Base-by-base conservation (phyloP, 2,113 vertebrate genomes). In the Rallus limicola region DNA sequence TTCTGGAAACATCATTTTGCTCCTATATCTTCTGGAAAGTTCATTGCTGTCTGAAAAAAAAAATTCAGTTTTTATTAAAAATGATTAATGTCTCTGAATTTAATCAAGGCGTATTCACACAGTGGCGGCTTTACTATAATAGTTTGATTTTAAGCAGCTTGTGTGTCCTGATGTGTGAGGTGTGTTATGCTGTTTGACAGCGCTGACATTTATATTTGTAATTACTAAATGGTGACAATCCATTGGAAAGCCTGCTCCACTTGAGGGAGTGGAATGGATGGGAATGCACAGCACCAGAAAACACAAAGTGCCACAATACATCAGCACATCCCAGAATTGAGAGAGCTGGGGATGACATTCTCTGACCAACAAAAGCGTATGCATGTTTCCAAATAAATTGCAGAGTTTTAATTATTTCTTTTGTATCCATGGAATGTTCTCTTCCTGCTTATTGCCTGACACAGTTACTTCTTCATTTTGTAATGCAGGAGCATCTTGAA, bases 191-290 rank as follows among this genome's bases (percentile, higher is more conserved):
- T 93, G 79, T 91, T 95, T 96, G 96, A 95, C 96, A 95, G 96
- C 50, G 1, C 65, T 97, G 97, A 97, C 96, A 97, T 97, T 97
- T 97, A 83, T 97, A 91, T 97, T 93, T 97, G 96, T 96, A 97
- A 97, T 97, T 97, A 95, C 95, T 95, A 95, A 95, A 93, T 46
- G 70, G 92, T 95, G 80, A 82, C 95, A 92, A 93, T 68, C 93
- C 88, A 38, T 13, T 91, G 92, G 91, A 91, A 95, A 94, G 62
- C 75, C 76, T 63, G 65, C 72, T 88, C 92, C 87, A 88, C 84
- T 84, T 36, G 31, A 85, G 79, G 44, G 92, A 90, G 52, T 1
- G 21, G 48, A 92, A 75, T 56, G 74, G 90, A 84, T 96, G 81
- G 92, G 67, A 94, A 82, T 16, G 69, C 36, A n/a, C 4, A 5